phyloP scores from a whole-genome alignment of 2,113 vertebrate species.

The Forbesichthys agassizii region DNA sequence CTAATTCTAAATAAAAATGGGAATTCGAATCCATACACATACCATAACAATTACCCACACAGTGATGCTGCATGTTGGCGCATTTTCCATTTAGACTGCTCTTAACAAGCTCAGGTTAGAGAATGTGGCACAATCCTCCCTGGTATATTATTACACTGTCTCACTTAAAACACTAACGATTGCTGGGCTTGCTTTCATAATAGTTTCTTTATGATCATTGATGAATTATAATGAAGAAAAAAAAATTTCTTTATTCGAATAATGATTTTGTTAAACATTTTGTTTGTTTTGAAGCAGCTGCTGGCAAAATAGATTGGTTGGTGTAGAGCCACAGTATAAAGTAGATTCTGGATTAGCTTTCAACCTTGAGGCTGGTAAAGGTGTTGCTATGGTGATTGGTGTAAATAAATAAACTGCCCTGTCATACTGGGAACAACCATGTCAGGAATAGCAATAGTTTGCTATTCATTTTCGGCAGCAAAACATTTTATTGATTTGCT shows the following conservation, averaged over 20 bases:
- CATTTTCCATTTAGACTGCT: neutral
- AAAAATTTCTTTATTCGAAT: neutral
- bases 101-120: neutral
- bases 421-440: neutral
- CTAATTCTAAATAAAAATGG: too few species aligned
- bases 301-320: neutral
- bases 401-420: slow-evolving; percentile 7
- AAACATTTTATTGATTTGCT: too few species aligned
- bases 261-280: neutral
- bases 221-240: neutral
- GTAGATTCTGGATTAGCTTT: neutral
- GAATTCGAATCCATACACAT: neutral
- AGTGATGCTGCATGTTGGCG: neutral
- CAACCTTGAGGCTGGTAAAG: neutral
- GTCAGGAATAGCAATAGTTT: too few species aligned
- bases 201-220: neutral
- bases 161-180: neutral
- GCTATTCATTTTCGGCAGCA: too few species aligned
- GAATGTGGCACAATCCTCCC: too few species aligned
- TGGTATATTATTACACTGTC: too few species aligned
- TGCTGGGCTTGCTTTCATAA: neutral
- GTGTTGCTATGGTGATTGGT: neutral
- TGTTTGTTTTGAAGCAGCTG: too few species aligned
- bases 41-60: neutral
- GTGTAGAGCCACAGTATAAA: too few species aligned